Evolutionary conservation across 2,113 vertebrate species (phyloP), one percentile per base, ranked within the genome.

Genomic region (Corvus moneduloides): DNA sequence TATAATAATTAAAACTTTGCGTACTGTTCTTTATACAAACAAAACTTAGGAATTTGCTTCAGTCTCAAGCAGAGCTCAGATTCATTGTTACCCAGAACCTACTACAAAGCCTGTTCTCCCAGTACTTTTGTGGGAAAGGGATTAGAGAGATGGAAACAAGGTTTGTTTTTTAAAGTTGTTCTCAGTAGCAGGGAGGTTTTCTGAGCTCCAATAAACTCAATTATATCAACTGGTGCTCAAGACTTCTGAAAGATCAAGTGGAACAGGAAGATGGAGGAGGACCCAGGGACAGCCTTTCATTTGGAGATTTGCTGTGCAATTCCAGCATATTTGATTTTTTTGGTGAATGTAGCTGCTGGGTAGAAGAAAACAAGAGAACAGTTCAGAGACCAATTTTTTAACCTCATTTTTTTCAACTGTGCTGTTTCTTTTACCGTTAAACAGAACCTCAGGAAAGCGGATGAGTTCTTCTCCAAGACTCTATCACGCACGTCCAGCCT

Each of bases 121-220:
- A 92, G 63, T 68, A 79, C 24, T 71, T 77, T 68, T 74, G 81
- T 86, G 85, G 79, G 61, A 80, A 93, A 96, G 48, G 28, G 62
- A 93, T 94, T 84, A 80, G 52, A 77, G 48, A 88, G 48, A 74
- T 51, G 54, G 79, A 94, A 95, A 96, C 67, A 86, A 71, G 46
- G 69, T 92, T 67, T 82, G 71, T 17, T 87, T 92, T 89, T 77
- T 48, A 87, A 91, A 91, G 76, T 78, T 84, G 27, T 39, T 51
- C 61, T 86, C 72, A 46, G 78, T 39, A 88, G 64, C 48, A 64
- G 68, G 44, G 33, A 43, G 37, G 21, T 26, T 21, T 39, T 58
- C 22, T 28, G 33, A 92, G 87, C 78, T 71, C 79, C 7, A 92
- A 93, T 92, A 96, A 93, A 92, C 44, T 97, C 85, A 90, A 96